Percentiles rank a stretch among this genome's conserved stretches.
These are phyloP conservation scores for Agriopis aurantiaria DNA, from an alignment of 2,888 invertebrate genomes.

Conservation along the genomic window DNA sequence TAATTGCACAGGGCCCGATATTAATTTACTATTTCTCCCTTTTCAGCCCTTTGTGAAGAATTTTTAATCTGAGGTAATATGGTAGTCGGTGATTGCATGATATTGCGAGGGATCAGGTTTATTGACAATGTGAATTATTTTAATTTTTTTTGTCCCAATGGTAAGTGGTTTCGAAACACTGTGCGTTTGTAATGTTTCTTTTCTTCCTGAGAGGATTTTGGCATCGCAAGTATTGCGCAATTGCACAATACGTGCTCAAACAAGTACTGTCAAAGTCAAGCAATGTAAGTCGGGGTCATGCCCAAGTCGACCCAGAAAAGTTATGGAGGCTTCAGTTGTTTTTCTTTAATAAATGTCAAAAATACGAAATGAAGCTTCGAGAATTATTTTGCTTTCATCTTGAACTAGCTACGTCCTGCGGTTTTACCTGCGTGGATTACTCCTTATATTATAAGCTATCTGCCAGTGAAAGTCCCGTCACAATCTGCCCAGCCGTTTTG, in stretches of 20 bases:
- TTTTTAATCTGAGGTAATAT: conserved; percentile 75
- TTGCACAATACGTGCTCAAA: too few species aligned
- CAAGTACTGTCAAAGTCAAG: too few species aligned
- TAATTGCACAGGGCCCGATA: conserved; percentile 72
- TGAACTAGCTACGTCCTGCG: too few species aligned
- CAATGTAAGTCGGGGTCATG: too few species aligned
- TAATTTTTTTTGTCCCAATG: conserved; percentile 8
- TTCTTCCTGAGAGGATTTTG: background rate
- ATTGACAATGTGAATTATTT: conserved; percentile 37
- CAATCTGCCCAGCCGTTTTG: too few species aligned
- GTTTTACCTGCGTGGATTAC: too few species aligned
- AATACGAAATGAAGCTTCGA: background rate
- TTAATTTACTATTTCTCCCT: conserved; percentile 76
- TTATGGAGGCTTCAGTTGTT: too few species aligned
- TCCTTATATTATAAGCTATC: too few species aligned
- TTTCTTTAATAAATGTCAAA: too few species aligned
- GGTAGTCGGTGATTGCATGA: conserved; percentile 43
- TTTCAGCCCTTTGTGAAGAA: conserved; percentile 69
- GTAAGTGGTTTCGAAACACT: background rate
- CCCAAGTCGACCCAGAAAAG: too few species aligned
- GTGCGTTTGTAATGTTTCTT: background rate
- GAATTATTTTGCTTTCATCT: background rate
- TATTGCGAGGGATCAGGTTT: conserved; percentile 33
- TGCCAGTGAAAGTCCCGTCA: too few species aligned
- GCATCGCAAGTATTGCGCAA: too few species aligned